These are phyloP conservation scores for Ecliptopera silaceata DNA, from an alignment of 2,888 invertebrate species.

Conservation along the genomic window DNA sequence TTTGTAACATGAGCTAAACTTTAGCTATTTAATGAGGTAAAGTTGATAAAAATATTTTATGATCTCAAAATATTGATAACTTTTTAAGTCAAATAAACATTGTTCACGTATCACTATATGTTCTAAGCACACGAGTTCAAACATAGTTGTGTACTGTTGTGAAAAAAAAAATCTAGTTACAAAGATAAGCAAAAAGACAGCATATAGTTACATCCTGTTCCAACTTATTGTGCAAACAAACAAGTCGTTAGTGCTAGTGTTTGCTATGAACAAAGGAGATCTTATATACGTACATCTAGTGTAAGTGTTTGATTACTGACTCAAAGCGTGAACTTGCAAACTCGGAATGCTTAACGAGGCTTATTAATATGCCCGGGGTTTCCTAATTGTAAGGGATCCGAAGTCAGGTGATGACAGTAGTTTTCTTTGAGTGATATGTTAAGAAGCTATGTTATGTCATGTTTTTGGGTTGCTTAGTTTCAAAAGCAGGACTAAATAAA, in stretches of 20 bases:
- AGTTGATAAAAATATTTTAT: no score
- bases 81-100: no score
- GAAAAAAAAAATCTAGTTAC: neutral
- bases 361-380: neutral
- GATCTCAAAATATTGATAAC: no score
- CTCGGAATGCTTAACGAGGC: conserved; percentile 5
- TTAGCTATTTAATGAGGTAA: no score
- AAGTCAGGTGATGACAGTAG: neutral
- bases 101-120: no score
- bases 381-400: neutral
- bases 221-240: conserved; percentile 37
- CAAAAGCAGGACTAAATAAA: no score
- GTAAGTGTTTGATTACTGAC: conserved; percentile 43
- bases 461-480: no score
- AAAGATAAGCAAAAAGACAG: conserved; percentile 7
- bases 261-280: conserved; percentile 44
- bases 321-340: conserved; percentile 37
- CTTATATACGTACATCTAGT: conserved; percentile 1
- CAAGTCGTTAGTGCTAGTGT: conserved; percentile 50
- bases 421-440: no score
- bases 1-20: no score
- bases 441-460: no score
- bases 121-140: no score
- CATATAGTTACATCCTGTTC: conserved; percentile 7
- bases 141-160: neutral